Conservation (phyloP, 2,113 vertebrate species). For the Tautogolabrus adspersus region DNA sequence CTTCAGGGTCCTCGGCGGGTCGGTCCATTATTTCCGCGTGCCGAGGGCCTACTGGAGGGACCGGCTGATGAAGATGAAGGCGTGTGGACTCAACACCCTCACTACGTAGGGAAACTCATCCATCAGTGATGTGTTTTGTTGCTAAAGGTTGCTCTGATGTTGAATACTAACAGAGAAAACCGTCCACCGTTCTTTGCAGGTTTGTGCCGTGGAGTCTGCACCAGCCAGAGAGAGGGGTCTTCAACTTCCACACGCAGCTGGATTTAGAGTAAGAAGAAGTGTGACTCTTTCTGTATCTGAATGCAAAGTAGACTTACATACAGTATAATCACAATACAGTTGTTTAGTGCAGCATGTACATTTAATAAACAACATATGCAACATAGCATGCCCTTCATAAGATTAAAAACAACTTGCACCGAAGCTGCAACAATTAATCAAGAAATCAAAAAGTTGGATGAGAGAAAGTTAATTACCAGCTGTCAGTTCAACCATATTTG, state of each 20-base stretch:
- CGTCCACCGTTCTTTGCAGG: constrained; percentile 72
- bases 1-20: constrained; percentile 89
- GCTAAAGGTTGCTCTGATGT: background rate
- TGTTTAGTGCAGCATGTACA: background rate
- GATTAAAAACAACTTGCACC: background rate
- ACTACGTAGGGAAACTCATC: constrained; percentile 86
- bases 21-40: constrained; percentile 92
- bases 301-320: background rate
- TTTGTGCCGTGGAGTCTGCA: constrained; percentile 95
- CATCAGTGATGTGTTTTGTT: background rate
- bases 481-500: too few relatives aligned
- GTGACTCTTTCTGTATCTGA: background rate
- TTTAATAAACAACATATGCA: background rate
- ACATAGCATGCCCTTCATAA: background rate
- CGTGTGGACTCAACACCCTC: constrained; percentile 94
- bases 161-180: constrained; percentile 4
- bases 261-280: constrained; percentile 88
- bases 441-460: too few relatives aligned
- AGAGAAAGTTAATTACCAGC: too few relatives aligned
- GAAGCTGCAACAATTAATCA: too few relatives aligned
- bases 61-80: constrained; percentile 93
- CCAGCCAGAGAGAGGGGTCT: constrained; percentile 87
- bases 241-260: constrained; percentile 89
- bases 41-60: constrained; percentile 93
- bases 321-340: background rate